Base-by-base conservation (phyloP, 2,113 vertebrate species). In the Cottus gobio region DNA sequence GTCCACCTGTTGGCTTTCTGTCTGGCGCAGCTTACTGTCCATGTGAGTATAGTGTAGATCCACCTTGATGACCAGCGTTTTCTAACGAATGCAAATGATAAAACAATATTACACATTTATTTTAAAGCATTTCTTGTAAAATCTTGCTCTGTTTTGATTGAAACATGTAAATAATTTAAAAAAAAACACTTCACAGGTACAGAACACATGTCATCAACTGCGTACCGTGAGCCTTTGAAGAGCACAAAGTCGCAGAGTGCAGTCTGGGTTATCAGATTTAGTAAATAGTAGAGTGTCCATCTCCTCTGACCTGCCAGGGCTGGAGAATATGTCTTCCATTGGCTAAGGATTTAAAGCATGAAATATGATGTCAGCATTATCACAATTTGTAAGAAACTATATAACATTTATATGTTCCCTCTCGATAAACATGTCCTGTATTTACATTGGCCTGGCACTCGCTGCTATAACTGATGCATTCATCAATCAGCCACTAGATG, bases 211-310 rank as follows among this genome's bases (percentile, higher is more conserved):
- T 37, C 7, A 57, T 5, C 7, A 18, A 62, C 6, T 69, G 31
- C 78, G 86, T 90, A 96, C 95, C 95, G 94, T 89, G 5, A 96
- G 93, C 71, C 91, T 96, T 82, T 97, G 96, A 31, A 97, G 95
- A 58, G 89, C 92, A 15, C 93, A 95, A 36, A 97, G 93, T 75
- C 93, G 92, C 10, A 97, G 66, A 66, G 89, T 70, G 0, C 93
- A 94, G 85, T 96, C 95, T 24, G 92, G 75, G 54, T 90, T 90
- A 24, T 94, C 76, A 57, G 39, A 75, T 30, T 82, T 86, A 61
- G 60, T 91, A 1, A 93, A 56, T 0, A 97, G 82, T 7, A 97
- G 89, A 42, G 93, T 93, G 66, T 96, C 93, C 81, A 95, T 90
- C 0, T 93, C 95, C 5, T 93, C 91, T n/a, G 92, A 93, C n/a